Evolutionary conservation across 2,888 invertebrate species (phyloP), one percentile per base, ranked within the genome.

Genomic region (Mesodorylaimus sp.): DNA sequence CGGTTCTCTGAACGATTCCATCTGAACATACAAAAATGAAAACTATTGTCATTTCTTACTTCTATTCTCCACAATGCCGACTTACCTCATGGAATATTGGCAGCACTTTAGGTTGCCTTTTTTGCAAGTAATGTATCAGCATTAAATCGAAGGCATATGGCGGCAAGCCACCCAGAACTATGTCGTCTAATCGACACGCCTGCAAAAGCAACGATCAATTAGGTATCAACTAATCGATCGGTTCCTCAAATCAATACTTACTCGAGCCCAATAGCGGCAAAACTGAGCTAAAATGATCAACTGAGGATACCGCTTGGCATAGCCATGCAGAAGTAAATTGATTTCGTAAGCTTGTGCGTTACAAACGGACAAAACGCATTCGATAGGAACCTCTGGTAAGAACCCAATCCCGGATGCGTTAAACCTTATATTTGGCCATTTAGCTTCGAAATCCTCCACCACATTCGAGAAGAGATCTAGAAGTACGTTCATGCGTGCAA

Each of bases 81-180:
- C 10, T 43, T 24, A 43, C 44, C 27, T 7, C 10, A 19, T 43
- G 44, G 3, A 75, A 59, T 25, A 73, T 67, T 21, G 74, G 74
- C 29, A 73, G 60, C 1, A 69, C 61, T 2, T 63, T 64, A 2
- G 59, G 62, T 19, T 26, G 44, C 13, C 26, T 7, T 53, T 69
- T 68, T 56, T 75, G 75, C 44, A 75, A 62, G 57, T 65, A 74
- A 58, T 70, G 71, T 5, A 75, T 63, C 0, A 71, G 65, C 68
- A 75, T 66, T 37, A 75, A 53, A 27, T 66, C 61, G 57, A 68
- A 71, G 28, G 68, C 67, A 55, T 71, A 70, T 1, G 73, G 60
- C 1, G 74, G 73, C 39, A 74, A 61, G 16, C 70, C 70, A 5
- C 74, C 73, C 45, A 62, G 60, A 21, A 66, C 63, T 53, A 69